Evolutionary conservation across 2,113 vertebrate species (phyloP).

Genomic region (Sinocyclocheilus maitianheensis): DNA sequence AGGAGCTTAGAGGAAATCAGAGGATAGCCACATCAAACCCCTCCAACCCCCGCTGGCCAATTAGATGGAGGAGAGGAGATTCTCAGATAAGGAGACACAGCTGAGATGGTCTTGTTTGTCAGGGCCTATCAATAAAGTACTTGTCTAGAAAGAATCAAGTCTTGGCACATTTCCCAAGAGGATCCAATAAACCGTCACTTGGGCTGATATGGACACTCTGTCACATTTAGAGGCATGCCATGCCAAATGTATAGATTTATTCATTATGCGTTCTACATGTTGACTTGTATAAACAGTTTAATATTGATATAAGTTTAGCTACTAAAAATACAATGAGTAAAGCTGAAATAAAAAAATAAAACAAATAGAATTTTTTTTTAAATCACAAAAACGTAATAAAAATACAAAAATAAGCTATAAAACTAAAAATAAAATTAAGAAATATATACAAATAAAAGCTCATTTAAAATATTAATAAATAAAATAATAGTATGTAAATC

Average conservation of each 20-base stretch:
- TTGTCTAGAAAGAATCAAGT: not conserved
- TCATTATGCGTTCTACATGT: not conserved
- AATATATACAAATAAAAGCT: no score
- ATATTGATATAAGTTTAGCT: no score
- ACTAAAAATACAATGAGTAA: no score
- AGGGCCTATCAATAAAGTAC: not conserved
- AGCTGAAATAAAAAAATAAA: no score
- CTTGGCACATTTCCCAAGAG: not conserved
- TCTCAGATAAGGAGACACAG: no score
- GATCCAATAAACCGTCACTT: constrained; percentile 17
- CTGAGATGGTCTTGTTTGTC: not conserved
- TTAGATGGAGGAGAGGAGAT: not conserved
- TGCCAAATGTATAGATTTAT: not conserved
- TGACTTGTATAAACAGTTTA: no score
- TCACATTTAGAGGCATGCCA: not conserved
- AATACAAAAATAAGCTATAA: no score
- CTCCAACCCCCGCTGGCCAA: not conserved
- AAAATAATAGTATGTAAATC: no score
- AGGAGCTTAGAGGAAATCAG: not conserved
- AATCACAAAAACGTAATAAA: no score
- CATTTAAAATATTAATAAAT: no score
- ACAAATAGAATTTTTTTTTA: no score
- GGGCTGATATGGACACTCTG: not conserved
- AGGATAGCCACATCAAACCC: not conserved
- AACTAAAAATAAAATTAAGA: no score